Percentiles rank a stretch among this genome's conserved stretches.
These are phyloP conservation scores for Galerucella nymphaeae DNA, from an alignment of 2,888 invertebrate species.

Conservation along the genomic window DNA sequence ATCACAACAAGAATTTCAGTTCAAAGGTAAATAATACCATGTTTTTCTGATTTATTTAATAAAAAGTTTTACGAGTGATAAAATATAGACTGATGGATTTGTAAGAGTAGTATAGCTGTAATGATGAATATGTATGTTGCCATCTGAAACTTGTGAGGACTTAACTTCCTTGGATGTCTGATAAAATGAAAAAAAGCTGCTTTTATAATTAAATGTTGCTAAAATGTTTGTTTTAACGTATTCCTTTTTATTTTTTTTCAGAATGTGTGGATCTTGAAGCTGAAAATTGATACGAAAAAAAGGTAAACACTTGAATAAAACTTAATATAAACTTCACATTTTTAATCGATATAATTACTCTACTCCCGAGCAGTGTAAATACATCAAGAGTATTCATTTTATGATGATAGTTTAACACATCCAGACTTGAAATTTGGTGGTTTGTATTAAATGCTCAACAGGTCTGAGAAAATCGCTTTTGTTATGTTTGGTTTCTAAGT, in stretches of 20 bases:
- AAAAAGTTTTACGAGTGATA: too few species aligned
- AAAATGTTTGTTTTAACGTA: too few species aligned
- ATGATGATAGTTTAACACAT: not conserved
- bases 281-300: not conserved
- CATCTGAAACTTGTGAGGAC: slow-evolving; percentile 27
- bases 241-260: not conserved
- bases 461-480: not conserved
- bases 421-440: not conserved
- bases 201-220: too few species aligned
- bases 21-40: not conserved
- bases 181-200: not conserved
- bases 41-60: too few species aligned
- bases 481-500: not conserved
- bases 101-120: too few species aligned
- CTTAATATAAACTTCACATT: too few species aligned
- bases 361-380: too few species aligned
- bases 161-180: slow-evolving; percentile 41
- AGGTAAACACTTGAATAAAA: not conserved
- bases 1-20: not conserved
- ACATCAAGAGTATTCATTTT: too few species aligned
- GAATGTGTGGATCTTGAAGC: not conserved
- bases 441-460: not conserved
- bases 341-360: too few species aligned
- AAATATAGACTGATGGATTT: too few species aligned
- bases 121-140: slow-evolving; percentile 25